These are phyloP conservation scores for Rhagophthalmus giganteus DNA, from an alignment of 2,888 invertebrate genomes.

Conservation along the genomic window DNA sequence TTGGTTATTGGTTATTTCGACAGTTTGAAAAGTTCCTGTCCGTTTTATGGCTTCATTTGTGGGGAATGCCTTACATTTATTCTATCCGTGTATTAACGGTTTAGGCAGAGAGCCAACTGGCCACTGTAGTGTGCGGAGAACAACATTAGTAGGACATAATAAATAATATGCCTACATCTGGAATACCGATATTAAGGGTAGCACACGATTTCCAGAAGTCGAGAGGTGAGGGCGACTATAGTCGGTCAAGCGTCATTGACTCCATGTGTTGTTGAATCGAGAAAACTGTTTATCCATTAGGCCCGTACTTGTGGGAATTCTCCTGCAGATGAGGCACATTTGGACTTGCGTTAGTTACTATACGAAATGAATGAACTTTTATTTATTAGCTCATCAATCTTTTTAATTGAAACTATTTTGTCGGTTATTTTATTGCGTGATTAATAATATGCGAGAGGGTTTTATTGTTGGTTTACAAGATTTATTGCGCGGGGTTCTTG, in stretches of 20 bases:
- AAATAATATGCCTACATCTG: constrained; percentile 21
- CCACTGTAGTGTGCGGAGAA: constrained; percentile 1
- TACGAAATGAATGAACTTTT: no score
- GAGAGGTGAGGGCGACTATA: constrained; percentile 17
- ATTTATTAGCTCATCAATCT: no score
- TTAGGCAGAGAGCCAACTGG: constrained; percentile 11
- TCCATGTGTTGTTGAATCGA: constrained; percentile 27
- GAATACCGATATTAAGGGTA: constrained; percentile 15
- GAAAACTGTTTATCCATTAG: constrained; percentile 30
- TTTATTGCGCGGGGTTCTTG: no score
- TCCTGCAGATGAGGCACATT: constrained; percentile 2
- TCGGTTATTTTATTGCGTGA: no score
- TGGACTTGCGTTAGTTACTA: no score
- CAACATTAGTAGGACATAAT: constrained; percentile 19
- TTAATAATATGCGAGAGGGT: no score
- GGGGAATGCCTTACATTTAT: constrained; percentile 8
- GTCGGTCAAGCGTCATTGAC: constrained; percentile 31
- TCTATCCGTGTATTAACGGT: constrained; percentile 3
- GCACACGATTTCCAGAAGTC: background rate
- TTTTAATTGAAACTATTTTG: no score
- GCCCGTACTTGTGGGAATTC: constrained; percentile 24
- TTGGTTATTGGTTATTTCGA: constrained; percentile 11
- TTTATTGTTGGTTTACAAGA: no score
- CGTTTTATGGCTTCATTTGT: constrained; percentile 8
- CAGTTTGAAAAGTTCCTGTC: constrained; percentile 9